Base-by-base conservation (phyloP, 2,888 invertebrate genomes). In the Catocala nupta region DNA sequence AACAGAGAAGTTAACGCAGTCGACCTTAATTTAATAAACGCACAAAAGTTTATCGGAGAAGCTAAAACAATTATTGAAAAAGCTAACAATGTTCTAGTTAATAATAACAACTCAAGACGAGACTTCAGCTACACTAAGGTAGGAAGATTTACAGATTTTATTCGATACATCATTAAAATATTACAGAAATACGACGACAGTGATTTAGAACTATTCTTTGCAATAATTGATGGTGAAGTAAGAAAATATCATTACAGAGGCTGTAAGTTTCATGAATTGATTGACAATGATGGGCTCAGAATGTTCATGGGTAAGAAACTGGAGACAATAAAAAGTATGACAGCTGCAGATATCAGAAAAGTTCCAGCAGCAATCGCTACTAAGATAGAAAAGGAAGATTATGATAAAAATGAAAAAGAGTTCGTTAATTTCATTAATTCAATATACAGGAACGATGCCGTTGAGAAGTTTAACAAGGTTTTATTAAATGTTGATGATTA, bases 91-190 rank as follows among this genome's bases (percentile, higher is more conserved):
- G 80, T 71, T 0, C 65, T 81, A n/a, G 44, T 43, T 6, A 52
- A 49, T 0, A 52, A 57, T 5, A 65, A 51, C 16, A 58, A 44
- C 5, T 13, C 36, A 0, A 55, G 66, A 12, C 71, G 78, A 10
- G 43, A 53, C 0, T 36, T 58, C 4, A 43, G 8, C 10, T 5
- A 6, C 0, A 5, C 5, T 0, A 39, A 50, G 7, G 36, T 50
- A 0, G 42, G 77, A 4, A 73, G 70, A 10, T 83, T 91, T 10
- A 82, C 83, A 0, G 83, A 87, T 49, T 90, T 90, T n/a, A 12
- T 90, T 0, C 59, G 70, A 60, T 65, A 82, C n/a, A 57, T 65
- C 0, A 45, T 86, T 8, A 36, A 52, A 0, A 70, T 80, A 4
- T 16, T 91, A 0, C 77, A 75, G 5, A 59, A 62, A 0, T 89